Base-by-base conservation (phyloP, 2,888 invertebrate species). In the Dicyrtoma fusca region DNA sequence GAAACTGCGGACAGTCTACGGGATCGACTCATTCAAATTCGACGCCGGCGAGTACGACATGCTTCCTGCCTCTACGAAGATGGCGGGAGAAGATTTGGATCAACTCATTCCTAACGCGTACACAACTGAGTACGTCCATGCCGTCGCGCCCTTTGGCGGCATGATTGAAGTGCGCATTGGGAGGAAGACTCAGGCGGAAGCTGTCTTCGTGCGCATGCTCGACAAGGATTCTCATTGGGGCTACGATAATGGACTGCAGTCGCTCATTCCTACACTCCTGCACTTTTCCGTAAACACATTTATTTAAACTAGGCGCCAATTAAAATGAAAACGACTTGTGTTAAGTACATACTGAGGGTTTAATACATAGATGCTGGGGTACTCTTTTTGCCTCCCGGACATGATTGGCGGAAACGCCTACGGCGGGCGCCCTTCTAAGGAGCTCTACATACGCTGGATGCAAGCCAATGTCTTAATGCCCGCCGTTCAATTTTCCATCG, bases 401-500 rank as follows among this genome's bases (percentile, higher is more conserved):
- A 62, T 62, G 44, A 83, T 87, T 47, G 87, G 87, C 0, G 86
- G 84, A 6, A 84, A 84, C 71, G 84, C 83, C 0, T 82, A 82
- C 47, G 69, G 73, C 21, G 63, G 59, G 19, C 34, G 85, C 21
- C 82, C 88, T 0, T 86, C 86, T 0, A 88, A 88, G 74, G 89
- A 91, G 82, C 83, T 91, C 64, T 91, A 89, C 81, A 88, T 92
- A 42, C 85, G 93, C 81, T 94, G 93, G 93, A 85, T 91, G 59
- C 90, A 92, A 82, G 89, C 90, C 0, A 91, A 89, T 72, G 87
- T 89, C 0, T 92, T 92, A 82, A 87, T 94, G 86, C 92, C 93
- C 0, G 85, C 88, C 0, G 87, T 94, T 84, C 92, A 94, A 83
- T 92, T 90, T 81, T 92, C 93, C 0, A 88, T 88, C 73, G 87